Base-by-base conservation (phyloP, 2,113 vertebrate genomes). In the Oxygymnocypris stewartii region DNA sequence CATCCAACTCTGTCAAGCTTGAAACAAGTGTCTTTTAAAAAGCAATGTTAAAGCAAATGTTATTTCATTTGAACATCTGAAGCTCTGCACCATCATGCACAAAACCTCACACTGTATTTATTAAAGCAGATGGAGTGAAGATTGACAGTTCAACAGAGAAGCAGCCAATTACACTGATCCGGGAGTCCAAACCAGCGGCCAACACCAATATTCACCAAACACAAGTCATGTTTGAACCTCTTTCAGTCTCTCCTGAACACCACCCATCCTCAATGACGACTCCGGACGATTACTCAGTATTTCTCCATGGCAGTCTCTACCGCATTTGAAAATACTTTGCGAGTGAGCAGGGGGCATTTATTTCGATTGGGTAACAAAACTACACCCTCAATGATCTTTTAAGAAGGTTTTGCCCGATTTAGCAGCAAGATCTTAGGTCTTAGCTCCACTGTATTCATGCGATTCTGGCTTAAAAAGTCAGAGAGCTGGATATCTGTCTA, bases 81-180 rank as follows among this genome's bases (percentile, higher is more conserved):
- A 63, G 54, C 87, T 40, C 71, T 31, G 12, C 3, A 31, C 65
- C 49, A 65, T 82, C 49, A 82, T 51, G 54, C 61, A 54, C 23
- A 59, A 80, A 69, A 81, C 75, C 88, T 79, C 76, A 78, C 23
- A 2, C 69, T 86, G 79, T 89, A 90, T 85, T 92, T 91, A 65
- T 90, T 87, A 89, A 31, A 87, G 73, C 20, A 75, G 77, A 79
- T 77, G 35, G 78, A 87, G 35, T 13, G 83, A 90, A 87, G 25
- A 76, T 23, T 63, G 20, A 63, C 79, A 86, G 44, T 31, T 89
- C 69, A 81, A 89, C 82, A 84, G 69, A 86, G 42, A 89, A 87
- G 18, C 69, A 16, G 42, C 69, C 28, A 47, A 89, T 59, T 75
- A 80, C 84, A 88, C 67, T 79, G 57, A 40, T 84, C 42, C 0